Conservation (phyloP, 2,797 vertebrate species). For the Scleropages formosus region DNA sequence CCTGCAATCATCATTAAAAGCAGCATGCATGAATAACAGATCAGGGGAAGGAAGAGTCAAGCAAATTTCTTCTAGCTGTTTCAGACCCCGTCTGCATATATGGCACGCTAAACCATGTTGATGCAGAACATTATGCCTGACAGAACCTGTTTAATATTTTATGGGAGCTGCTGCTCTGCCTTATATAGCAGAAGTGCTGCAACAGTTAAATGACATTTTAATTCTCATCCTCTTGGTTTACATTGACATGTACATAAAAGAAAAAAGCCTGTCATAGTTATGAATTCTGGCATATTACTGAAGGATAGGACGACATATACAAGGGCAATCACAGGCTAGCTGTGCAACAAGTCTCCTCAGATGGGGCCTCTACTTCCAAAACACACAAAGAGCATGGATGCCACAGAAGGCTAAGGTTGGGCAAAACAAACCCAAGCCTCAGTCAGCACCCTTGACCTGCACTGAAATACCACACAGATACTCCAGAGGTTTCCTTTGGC, state of each 20-base stretch:
- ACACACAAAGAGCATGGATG: too few relatives aligned
- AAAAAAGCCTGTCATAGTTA: neutral
- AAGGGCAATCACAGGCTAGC: too few relatives aligned
- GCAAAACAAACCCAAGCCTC: neutral
- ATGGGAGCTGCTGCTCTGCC: constrained; percentile 57
- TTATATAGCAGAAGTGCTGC: constrained; percentile 50
- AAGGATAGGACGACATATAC: neutral
- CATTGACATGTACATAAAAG: constrained; percentile 22
- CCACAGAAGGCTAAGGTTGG: neutral
- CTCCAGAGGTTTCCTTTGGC: neutral
- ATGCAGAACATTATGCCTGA: constrained; percentile 65
- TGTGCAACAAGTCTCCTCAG: too few relatives aligned
- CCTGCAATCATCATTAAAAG: constrained; percentile 59
- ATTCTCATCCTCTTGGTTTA: constrained; percentile 37
- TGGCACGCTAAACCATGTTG: constrained; percentile 64
- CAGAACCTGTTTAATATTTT: constrained; percentile 65
- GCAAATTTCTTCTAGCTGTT: constrained; percentile 58
- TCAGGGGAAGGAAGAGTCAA: constrained; percentile 33
- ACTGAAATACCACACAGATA: neutral
- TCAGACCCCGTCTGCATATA: constrained; percentile 59
- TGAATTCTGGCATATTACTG: neutral
- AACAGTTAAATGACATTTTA: constrained; percentile 29
- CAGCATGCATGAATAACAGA: constrained; percentile 49
- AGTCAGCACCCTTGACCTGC: too few relatives aligned
- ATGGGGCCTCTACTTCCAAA: too few relatives aligned